These are phyloP conservation scores for Conistra vaccinii DNA, from an alignment of 2,888 invertebrate species.

Conservation along the genomic window DNA sequence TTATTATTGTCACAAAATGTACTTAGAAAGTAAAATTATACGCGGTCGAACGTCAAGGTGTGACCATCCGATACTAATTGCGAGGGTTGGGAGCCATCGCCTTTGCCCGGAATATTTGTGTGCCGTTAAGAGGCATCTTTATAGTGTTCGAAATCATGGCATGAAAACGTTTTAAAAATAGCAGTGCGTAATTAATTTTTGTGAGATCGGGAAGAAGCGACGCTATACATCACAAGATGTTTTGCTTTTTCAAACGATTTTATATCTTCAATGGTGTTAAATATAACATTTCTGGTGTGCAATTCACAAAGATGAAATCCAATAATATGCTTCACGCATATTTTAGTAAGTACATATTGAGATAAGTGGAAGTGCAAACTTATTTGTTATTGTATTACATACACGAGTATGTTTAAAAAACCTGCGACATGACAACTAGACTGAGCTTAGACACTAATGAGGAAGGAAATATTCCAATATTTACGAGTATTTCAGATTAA, in stretches of 20 bases:
- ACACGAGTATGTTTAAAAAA: slow-evolving; percentile 11
- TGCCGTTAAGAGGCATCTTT: slow-evolving; percentile 83
- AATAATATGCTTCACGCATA: not conserved
- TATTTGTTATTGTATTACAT: slow-evolving; percentile 19
- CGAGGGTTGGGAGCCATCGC: slow-evolving; percentile 80
- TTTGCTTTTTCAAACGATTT: slow-evolving; percentile 48
- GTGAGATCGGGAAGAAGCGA: slow-evolving; percentile 52
- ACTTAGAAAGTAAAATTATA: slow-evolving; percentile 90
- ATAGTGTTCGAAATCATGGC: slow-evolving; percentile 78
- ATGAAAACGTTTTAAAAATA: slow-evolving; percentile 83
- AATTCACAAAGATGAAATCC: slow-evolving; percentile 13
- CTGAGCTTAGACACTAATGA: not conserved
- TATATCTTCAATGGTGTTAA: slow-evolving; percentile 35
- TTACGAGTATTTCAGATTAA: slow-evolving; percentile 30
- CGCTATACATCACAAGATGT: slow-evolving; percentile 53
- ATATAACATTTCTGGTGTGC: slow-evolving; percentile 20
- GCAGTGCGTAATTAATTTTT: slow-evolving; percentile 67
- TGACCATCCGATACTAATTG: slow-evolving; percentile 90
- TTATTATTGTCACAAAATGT: slow-evolving; percentile 88
- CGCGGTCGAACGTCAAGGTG: slow-evolving; percentile 87
- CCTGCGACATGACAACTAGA: not conserved
- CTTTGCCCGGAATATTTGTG: slow-evolving; percentile 83
- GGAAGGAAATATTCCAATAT: slow-evolving; percentile 39
- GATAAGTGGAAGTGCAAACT: not conserved
- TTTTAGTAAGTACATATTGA: not conserved